Evolutionary conservation across 2,113 vertebrate species (phyloP).

Genomic region (Anguilla rostrata): DNA sequence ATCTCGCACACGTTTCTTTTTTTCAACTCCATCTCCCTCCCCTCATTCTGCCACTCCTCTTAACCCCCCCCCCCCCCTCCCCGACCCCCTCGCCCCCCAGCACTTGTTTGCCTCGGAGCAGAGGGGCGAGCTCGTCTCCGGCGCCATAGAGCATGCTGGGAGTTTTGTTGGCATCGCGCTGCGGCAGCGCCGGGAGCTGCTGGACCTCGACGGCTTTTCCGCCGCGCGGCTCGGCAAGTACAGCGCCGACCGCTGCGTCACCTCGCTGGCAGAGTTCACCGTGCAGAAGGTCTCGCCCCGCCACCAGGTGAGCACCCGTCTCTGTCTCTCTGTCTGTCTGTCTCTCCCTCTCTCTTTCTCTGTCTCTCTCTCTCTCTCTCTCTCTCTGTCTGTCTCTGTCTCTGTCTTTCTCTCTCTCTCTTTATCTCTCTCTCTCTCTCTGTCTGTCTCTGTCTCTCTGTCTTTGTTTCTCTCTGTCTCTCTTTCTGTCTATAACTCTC

Average conservation of each 20-base stretch:
- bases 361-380: background rate
- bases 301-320: conserved; percentile 76
- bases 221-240: conserved; percentile 91
- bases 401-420: background rate
- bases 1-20: background rate
- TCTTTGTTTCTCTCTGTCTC: too few species aligned
- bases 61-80: too few species aligned
- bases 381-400: background rate
- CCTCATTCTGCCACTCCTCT: background rate
- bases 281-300: conserved; percentile 93
- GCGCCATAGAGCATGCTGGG: conserved; percentile 93
- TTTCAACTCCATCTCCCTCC: background rate
- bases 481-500: background rate
- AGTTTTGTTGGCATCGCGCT: conserved; percentile 91
- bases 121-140: conserved; percentile 91
- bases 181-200: conserved; percentile 83
- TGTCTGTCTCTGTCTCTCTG: background rate
- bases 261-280: conserved; percentile 92
- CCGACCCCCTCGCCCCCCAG: conserved; percentile 54
- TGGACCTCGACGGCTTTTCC: conserved; percentile 85
- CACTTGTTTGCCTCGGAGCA: conserved; percentile 97
- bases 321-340: background rate
- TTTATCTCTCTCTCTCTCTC: background rate
- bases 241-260: conserved; percentile 91
- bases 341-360: background rate